Base-by-base conservation (phyloP, 2,888 invertebrate species). In the Troglohyphantes excavatus region DNA sequence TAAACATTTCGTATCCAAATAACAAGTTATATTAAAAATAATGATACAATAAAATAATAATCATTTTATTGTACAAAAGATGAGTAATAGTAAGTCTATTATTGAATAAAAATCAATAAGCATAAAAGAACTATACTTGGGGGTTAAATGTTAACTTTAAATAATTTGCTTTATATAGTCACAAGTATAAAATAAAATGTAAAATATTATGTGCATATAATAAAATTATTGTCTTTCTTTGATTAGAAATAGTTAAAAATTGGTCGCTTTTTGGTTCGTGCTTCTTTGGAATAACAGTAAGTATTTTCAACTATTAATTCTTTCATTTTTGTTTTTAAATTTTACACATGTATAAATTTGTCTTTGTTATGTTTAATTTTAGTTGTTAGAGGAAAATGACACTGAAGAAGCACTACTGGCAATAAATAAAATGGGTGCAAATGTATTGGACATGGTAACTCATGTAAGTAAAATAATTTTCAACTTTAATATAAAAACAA, bases 251-350 rank as follows among this genome's bases (percentile, higher is more conserved):
- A 75, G 94, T 99, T 33, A 97, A 98, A 91, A 96, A 96, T 92
- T 99, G 99, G 99, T 96, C 97, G 67, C 94, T 99, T 81, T 99
- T 99, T 94, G 99, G 99, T 19, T 98, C 98, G 91, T 98, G 98
- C 92, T 99, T 99, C 95, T 99, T 99, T 95, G 97, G 98, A 19
- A 97, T 99, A 82, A 98, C 92, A 92, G 92, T 94, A 92, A 92
- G 92, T n/a, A 43, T 17, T 84, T 53, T 68, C 21, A 72, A 46
- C 2, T 39, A 43, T 19, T 29, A 46, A 43, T 21, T 46, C 7
- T 72, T 21, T 0, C 3, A 59, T 43, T 23, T 21, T 0, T 3
- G 29, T 43, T 23, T 26, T 78, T 11, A n/a, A 9, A 33, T 5
- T 75, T 33, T 19, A 61, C 19, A 33, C 7, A 46, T 33, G 26